Evolutionary conservation across 2,113 vertebrate genomes (phyloP).

Genomic region (Semnopithecus entellus): DNA sequence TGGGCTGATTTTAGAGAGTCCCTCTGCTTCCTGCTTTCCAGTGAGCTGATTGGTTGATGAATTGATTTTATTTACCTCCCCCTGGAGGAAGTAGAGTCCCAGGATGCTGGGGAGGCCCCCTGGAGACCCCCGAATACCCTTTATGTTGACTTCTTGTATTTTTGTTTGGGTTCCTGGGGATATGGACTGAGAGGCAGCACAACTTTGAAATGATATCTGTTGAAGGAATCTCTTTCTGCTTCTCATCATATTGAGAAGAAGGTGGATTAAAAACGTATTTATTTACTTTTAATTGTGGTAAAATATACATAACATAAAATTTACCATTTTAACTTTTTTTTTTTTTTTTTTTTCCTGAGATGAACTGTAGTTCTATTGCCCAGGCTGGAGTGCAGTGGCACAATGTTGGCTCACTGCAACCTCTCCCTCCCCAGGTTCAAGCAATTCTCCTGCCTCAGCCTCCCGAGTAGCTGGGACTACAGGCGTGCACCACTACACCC

Average conservation of each 20-base stretch:
- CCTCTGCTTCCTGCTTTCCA: background rate
- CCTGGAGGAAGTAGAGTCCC: background rate
- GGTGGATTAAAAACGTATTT: background rate
- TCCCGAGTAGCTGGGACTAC: too few relatives aligned
- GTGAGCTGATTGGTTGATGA: too few relatives aligned
- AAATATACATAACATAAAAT: background rate
- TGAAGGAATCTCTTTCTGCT: background rate
- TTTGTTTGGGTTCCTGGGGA: background rate
- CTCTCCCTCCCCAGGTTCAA: too few relatives aligned
- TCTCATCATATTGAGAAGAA: background rate
- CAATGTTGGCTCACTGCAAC: too few relatives aligned
- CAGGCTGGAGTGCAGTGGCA: too few relatives aligned
- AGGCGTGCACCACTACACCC: rapidly evolving
- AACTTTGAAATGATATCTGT: background rate
- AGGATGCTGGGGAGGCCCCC: background rate
- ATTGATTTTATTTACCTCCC: background rate
- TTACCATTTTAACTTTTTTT: background rate
- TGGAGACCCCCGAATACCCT: rapidly evolving
- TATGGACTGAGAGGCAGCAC: background rate
- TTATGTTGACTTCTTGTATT: background rate
- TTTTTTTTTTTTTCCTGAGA: too few relatives aligned
- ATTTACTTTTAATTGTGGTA: background rate
- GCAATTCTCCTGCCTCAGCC: too few relatives aligned
- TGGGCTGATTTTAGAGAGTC: background rate
- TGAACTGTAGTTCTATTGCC: too few relatives aligned